Percentiles rank a stretch among this genome's conserved stretches.
These are phyloP conservation scores for Carlito syrichta DNA, from an alignment of 2,113 vertebrate species.

Conservation along the genomic window DNA sequence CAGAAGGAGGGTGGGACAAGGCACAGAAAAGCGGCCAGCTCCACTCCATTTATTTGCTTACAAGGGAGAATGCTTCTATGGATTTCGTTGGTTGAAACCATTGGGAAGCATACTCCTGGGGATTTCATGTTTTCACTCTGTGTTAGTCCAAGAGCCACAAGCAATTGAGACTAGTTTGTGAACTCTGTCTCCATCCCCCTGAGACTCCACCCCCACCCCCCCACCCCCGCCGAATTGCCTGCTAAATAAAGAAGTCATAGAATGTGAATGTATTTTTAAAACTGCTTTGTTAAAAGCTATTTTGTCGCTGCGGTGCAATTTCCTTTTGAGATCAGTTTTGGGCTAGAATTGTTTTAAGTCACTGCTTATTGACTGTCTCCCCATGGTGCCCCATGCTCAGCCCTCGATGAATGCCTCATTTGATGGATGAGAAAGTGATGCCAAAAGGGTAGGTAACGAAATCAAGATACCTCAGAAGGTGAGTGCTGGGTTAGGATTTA, in stretches of 20 bases:
- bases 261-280: background rate
- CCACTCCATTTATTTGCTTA: background rate
- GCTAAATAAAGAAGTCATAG: background rate
- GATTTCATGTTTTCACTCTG: background rate
- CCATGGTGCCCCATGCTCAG: background rate
- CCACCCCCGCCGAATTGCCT: background rate
- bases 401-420: too few species aligned
- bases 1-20: too few species aligned
- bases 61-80: background rate
- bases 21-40: rapidly evolving
- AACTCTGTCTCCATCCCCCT: background rate
- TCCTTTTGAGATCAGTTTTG: background rate
- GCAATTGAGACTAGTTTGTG: background rate
- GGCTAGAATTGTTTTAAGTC: background rate
- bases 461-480: background rate
- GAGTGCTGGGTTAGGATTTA: background rate
- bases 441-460: background rate
- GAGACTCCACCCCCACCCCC: too few species aligned
- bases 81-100: background rate
- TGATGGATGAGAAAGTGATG: background rate
- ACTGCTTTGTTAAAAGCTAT: background rate
- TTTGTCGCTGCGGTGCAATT: background rate
- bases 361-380: background rate
- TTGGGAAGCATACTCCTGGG: background rate
- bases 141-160: background rate